A percentile compares a stretch with the other conserved stretches of the same genome.
Conservation (phyloP, 2,113 vertebrate genomes). For the Furnarius figulus region DNA sequence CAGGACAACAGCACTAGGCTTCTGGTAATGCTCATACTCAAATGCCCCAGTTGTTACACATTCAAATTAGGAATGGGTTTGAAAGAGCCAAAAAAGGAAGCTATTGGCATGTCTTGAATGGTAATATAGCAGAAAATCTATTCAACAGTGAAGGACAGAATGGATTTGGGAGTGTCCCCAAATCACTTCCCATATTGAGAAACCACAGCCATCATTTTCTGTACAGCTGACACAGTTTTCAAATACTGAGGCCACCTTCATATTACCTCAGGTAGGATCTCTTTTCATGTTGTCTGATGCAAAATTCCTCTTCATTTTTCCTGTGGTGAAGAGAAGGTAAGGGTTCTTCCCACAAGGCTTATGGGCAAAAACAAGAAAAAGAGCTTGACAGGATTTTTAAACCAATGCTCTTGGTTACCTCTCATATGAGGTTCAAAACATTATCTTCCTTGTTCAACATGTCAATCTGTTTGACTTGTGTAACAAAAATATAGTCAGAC, state of each 20-base stretch:
- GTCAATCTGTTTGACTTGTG: conserved; percentile 41
- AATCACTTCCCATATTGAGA: neutral
- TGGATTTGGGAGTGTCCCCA: neutral
- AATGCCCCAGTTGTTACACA: neutral
- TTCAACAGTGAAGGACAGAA: neutral
- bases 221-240: neutral
- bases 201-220: neutral
- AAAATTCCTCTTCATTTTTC: neutral
- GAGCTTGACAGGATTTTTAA: neutral
- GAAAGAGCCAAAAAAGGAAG: neutral
- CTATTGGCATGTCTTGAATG: neutral
- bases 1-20: neutral
- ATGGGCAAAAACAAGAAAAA: neutral
- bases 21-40: neutral
- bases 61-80: neutral
- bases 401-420: neutral
- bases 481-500: conserved; percentile 49
- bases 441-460: conserved; percentile 2
- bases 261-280: neutral
- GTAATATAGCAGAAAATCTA: neutral
- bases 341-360: neutral
- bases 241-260: neutral
- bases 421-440: neutral
- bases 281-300: neutral
- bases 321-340: neutral